Evolutionary conservation across 2,888 invertebrate species (phyloP).

Genomic region (Thereva unica): DNA sequence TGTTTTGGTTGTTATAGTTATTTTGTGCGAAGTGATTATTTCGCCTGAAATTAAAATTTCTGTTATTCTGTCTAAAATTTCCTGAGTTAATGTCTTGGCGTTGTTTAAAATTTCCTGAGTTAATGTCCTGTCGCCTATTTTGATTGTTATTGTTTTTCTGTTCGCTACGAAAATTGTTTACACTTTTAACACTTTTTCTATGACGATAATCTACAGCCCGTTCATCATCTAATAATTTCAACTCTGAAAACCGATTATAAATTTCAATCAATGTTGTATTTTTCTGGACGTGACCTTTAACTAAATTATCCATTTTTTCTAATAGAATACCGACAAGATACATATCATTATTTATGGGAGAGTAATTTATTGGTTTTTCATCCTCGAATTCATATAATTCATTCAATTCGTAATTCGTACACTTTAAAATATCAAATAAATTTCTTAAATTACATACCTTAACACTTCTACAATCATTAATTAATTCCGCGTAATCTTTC

Average conservation of each 20-base stretch:
- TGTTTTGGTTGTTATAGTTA: too few species aligned
- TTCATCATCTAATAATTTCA: too few species aligned
- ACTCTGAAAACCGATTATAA: neutral
- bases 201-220: neutral
- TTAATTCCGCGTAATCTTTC: neutral
- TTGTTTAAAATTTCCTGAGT: too few species aligned
- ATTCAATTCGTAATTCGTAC: neutral
- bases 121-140: too few species aligned
- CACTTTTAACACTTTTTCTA: neutral
- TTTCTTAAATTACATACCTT: neutral
- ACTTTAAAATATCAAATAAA: neutral
- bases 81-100: too few species aligned
- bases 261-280: neutral
- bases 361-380: neutral
- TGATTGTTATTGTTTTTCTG: too few species aligned
- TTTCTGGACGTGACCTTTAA: neutral
- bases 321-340: neutral
- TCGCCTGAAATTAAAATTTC: too few species aligned
- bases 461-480: neutral
- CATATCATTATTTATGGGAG: neutral
- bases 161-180: too few species aligned
- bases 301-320: neutral
- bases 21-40: too few species aligned
- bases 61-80: too few species aligned
- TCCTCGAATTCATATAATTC: slow-evolving; percentile 1